A percentile compares a stretch with the other conserved stretches of the same genome.
Evolutionary conservation across 2,888 invertebrate genomes (phyloP).

Genomic region (Tuberolachnus salignus): DNA sequence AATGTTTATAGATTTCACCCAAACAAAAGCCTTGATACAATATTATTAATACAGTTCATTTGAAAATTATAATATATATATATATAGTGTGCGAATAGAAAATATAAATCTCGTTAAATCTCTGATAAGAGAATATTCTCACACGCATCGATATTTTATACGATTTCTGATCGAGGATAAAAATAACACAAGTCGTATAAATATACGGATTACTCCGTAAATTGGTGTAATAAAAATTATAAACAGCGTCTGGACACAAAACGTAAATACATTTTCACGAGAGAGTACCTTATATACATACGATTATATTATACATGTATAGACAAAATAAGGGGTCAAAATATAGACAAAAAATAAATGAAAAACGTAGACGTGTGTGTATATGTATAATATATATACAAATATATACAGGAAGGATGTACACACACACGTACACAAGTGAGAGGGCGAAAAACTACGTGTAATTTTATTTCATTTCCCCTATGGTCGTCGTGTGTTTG

Average conservation of each 20-base stretch:
- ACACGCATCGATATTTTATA: background rate
- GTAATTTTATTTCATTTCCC: constrained; percentile 43
- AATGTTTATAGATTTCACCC: no score
- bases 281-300: constrained; percentile 14
- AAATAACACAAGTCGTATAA: background rate
- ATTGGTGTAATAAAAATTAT: background rate
- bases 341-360: constrained; percentile 20
- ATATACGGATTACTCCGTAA: background rate
- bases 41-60: no score
- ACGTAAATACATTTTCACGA: background rate
- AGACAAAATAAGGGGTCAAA: background rate
- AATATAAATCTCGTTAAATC: background rate
- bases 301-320: background rate
- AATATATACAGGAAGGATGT: constrained; percentile 17
- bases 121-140: background rate
- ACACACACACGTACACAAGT: background rate
- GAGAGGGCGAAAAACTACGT: constrained; percentile 39
- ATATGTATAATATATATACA: no score
- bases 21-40: no score
- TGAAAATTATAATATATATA: no score
- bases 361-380: constrained; percentile 6
- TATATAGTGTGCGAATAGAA: no score
- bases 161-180: background rate
- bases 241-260: background rate
- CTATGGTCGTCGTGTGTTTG: constrained; percentile 5